Percentiles rank a stretch among this genome's conserved stretches.
phyloP scores from a whole-genome alignment of 2,888 invertebrate species.

The Drosophila mercatorum region DNA sequence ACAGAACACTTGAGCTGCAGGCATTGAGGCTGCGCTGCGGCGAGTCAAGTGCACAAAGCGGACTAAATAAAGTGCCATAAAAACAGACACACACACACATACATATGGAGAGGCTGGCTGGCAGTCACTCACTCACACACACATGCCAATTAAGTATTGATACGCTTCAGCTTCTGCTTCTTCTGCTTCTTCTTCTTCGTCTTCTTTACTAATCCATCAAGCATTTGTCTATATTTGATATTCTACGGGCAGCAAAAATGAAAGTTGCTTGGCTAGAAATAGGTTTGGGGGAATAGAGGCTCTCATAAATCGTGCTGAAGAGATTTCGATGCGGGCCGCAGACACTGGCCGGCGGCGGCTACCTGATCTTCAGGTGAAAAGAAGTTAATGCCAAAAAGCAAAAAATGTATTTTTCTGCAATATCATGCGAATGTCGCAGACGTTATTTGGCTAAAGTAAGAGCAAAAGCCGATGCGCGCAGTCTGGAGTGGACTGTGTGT shows the following conservation, averaged over 20 bases:
- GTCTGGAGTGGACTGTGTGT: neutral
- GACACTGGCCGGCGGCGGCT: conserved; percentile 39
- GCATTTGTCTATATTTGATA: conserved; percentile 55
- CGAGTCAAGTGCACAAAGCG: conserved; percentile 50
- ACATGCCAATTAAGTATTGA: conserved; percentile 68
- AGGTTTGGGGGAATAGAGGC: conserved; percentile 26
- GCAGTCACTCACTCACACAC: conserved; percentile 18
- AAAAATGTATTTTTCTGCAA: conserved; percentile 53
- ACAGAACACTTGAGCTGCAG: conserved; percentile 52
- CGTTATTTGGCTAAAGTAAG: conserved; percentile 63
- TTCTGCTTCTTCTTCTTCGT: conserved; percentile 3
- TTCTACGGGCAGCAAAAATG: conserved; percentile 71
- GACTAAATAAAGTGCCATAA: conserved; percentile 63
- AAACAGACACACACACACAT: conserved; percentile 28
- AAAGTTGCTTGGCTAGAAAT: conserved; percentile 64
- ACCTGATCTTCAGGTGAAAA: conserved; percentile 53
- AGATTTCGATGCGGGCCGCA: conserved; percentile 45
- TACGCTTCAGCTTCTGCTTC: conserved; percentile 39
- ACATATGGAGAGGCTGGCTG: conserved; percentile 17
- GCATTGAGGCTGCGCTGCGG: conserved; percentile 22
- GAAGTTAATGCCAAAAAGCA: conserved; percentile 65
- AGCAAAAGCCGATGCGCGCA: conserved; percentile 45
- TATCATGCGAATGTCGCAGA: conserved; percentile 63
- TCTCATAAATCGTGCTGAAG: conserved; percentile 48
- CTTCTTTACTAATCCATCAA: conserved; percentile 29